Base-by-base conservation (phyloP, 2,113 vertebrate genomes). In the Perca schrenkii region DNA sequence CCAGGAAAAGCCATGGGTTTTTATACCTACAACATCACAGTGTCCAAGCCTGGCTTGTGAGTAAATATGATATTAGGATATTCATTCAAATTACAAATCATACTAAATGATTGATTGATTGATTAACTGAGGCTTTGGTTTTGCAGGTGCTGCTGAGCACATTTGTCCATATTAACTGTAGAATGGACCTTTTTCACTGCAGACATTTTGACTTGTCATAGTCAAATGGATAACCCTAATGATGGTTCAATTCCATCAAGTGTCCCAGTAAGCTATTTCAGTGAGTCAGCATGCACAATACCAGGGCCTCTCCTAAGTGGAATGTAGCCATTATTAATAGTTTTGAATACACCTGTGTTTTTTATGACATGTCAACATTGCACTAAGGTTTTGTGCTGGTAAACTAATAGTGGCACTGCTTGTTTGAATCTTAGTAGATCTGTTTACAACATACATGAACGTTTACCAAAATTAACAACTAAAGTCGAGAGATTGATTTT, bases 31-130 rank as follows among this genome's bases (percentile, higher is more conserved):
- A 69, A 31, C 60, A 64, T 82, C 70, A 72, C 81, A 86, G 63
- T 34, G 34, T 85, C 83, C 67, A 87, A 83, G 71, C 54, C 69
- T 72, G 81, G 16, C 3, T 56, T 77, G 22, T 53, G 16, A 71
- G 11, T n/a, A 68, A 73, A 80, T n/a, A 73, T 72, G 66, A 49
- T 25, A 63, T 14, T 22, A 16, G 61, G 15, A 28, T 28, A 17
- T 31, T 64, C 4, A 49, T 34, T 50, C 3, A 50, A 65, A 21
- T 56, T 34, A 28, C 10, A 21, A 40, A 4, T 47, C 8, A 52
- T 8, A 52, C 0, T 21, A n/a, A 46, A 68, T 34, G 34, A 16
- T 19, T 70, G 28, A 75, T 60, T 34, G 34, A 16, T 19, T 70
- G 28, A 75, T 60, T 72, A 43, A 47, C 12, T 5, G 15, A 28